Evolutionary conservation across 92 coral and sea anemone genomes (phyloP).

Genomic region (Phenganax marumi): DNA sequence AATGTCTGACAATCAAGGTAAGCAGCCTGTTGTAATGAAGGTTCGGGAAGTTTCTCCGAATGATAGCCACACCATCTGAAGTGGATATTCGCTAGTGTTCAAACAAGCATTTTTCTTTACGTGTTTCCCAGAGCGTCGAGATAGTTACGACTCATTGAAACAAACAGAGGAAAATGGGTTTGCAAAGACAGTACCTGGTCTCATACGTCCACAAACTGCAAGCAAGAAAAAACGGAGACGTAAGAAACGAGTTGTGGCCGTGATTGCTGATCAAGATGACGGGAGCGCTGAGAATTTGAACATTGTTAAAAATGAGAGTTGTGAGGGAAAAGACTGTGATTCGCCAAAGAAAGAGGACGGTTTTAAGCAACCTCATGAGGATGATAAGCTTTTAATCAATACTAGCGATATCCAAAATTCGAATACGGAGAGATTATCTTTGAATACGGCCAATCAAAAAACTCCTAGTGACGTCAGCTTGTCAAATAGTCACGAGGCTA

Average conservation of each 20-base stretch:
- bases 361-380: conserved; percentile 25
- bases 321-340: conserved; percentile 52
- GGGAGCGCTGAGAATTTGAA: neutral
- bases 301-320: conserved; percentile 46
- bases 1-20: conserved; percentile 18
- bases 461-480: neutral
- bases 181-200: neutral
- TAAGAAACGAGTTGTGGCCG: conserved; percentile 14
- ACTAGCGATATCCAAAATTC: neutral
- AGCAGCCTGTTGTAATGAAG: conserved; percentile 7
- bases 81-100: neutral
- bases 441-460: neutral
- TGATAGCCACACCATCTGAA: no score
- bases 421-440: neutral
- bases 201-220: neutral
- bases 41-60: conserved; percentile 9
- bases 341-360: conserved; percentile 59
- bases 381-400: neutral
- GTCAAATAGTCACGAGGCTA: neutral
- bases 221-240: conserved; percentile 23
- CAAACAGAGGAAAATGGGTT: neutral
- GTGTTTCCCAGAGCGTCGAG: conserved; percentile 9
- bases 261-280: conserved; percentile 6
- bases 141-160: neutral
- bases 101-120: neutral